phyloP scores from a whole-genome alignment of 2,113 vertebrate species.

The Spermophilus dauricus region DNA sequence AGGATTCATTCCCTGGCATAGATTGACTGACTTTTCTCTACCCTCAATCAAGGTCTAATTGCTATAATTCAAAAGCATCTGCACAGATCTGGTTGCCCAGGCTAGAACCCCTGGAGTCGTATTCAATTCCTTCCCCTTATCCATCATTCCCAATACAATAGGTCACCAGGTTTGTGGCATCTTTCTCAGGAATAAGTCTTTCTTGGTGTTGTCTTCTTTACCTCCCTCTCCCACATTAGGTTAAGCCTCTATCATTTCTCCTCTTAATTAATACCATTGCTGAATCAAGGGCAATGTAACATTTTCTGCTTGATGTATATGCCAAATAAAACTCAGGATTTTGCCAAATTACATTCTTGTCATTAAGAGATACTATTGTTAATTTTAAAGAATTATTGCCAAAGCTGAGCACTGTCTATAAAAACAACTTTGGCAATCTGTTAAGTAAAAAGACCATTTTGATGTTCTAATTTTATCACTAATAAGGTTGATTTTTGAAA shows the following conservation, averaged over 20 bases:
- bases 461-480: constrained; percentile 36
- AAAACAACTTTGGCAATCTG: constrained; percentile 45
- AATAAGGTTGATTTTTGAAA: constrained; percentile 7
- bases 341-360: constrained; percentile 34
- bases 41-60: constrained; percentile 5
- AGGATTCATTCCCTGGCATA: background rate
- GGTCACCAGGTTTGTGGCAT: background rate
- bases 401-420: constrained; percentile 23
- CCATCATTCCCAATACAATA: background rate
- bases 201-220: background rate
- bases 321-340: constrained; percentile 18
- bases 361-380: background rate
- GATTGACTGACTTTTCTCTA: background rate
- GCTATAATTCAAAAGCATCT: constrained; percentile 51
- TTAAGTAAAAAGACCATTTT: constrained; percentile 40
- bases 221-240: background rate
- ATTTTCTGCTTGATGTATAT: constrained; percentile 21
- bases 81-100: background rate
- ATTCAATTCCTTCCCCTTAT: background rate
- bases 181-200: constrained; percentile 11
- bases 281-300: constrained; percentile 1
- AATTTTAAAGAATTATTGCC: constrained; percentile 55
- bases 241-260: constrained; percentile 26
- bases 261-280: constrained; percentile 15
- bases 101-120: background rate